Conservation (phyloP, 2,113 vertebrate genomes). For the Tursiops truncatus region DNA sequence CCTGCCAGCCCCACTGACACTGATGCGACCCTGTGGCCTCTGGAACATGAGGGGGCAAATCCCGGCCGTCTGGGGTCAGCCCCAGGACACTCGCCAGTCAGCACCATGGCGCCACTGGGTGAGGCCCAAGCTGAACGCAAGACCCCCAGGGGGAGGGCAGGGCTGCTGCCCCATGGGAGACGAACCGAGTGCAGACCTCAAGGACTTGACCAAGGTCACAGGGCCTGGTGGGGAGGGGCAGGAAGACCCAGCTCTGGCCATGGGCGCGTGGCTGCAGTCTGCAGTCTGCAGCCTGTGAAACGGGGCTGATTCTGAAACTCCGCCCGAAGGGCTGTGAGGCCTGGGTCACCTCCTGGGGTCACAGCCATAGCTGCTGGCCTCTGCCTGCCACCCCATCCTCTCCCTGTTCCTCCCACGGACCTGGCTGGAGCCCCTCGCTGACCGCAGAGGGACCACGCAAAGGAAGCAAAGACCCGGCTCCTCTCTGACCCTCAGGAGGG, state of each 20-base stretch:
- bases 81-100: background rate
- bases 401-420: background rate
- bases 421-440: background rate
- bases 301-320: background rate
- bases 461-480: background rate
- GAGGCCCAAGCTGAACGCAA: background rate
- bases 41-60: no score
- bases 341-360: background rate
- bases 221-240: background rate
- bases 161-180: background rate
- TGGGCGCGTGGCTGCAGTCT: rapidly evolving
- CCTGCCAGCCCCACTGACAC: background rate
- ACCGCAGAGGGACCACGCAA: background rate
- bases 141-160: background rate
- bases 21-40: background rate
- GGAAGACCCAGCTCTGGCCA: background rate
- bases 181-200: background rate
- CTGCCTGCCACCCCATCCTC: rapidly evolving
- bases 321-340: background rate
- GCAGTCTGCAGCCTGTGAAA: background rate
- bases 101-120: background rate
- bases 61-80: background rate
- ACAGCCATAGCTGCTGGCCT: background rate
- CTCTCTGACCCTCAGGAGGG: background rate
- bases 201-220: background rate